These are phyloP conservation scores for Pelodiscus sinensis DNA, from an alignment of 2,113 vertebrate genomes.

Conservation along the genomic window DNA sequence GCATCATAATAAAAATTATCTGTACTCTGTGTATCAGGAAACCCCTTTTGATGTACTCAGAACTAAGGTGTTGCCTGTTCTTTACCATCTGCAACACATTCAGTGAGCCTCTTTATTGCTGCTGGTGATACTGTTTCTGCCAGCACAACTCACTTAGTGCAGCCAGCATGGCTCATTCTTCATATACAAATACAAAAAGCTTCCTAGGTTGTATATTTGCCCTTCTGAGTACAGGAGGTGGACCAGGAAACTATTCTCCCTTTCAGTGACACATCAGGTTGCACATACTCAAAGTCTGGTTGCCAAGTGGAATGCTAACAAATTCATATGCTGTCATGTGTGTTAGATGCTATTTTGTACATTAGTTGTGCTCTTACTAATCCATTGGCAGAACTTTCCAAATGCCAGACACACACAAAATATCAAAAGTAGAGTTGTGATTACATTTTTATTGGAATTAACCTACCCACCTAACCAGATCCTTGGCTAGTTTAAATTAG, in stretches of 20 bases:
- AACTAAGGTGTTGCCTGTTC: background rate
- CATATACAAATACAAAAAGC: background rate
- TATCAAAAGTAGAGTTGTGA: background rate
- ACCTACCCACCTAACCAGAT: background rate
- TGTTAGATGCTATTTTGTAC: background rate
- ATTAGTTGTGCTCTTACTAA: background rate
- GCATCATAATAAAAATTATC: background rate
- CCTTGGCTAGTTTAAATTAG: background rate
- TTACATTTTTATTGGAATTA: background rate
- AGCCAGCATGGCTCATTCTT: background rate
- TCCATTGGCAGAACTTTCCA: fast-evolving
- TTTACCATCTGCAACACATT: background rate
- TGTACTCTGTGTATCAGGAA: background rate
- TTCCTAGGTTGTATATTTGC: background rate
- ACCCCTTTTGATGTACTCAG: background rate
- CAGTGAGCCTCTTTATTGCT: background rate
- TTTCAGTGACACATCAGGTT: background rate
- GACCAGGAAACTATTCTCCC: background rate
- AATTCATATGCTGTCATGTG: fast-evolving
- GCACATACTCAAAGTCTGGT: fast-evolving
- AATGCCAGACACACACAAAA: background rate
- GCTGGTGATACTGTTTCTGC: background rate
- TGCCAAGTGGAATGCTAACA: background rate
- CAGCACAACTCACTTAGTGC: background rate
- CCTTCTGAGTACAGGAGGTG: too few species aligned